Percentiles rank a stretch among this genome's conserved stretches.
These are phyloP conservation scores for Parapristionchus giblindavisi DNA, from an alignment of 2,888 invertebrate species.

Conservation along the genomic window DNA sequence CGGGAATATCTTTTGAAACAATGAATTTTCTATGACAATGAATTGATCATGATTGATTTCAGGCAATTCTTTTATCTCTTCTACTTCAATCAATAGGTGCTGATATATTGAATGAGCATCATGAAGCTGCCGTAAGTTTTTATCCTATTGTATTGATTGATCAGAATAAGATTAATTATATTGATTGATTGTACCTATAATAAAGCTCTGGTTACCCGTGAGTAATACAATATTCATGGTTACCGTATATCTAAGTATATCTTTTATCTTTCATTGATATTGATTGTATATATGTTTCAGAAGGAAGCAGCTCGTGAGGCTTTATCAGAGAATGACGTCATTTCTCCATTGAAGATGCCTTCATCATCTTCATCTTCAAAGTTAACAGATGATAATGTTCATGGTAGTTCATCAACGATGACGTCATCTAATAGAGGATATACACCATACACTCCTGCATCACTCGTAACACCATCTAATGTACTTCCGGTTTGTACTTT, in stretches of 20 bases:
- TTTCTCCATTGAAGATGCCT: constrained; percentile 32
- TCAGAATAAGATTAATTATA: no score
- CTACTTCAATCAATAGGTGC: constrained; percentile 92
- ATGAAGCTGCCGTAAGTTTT: constrained; percentile 71
- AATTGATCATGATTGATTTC: constrained; percentile 75
- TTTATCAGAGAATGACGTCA: constrained; percentile 15
- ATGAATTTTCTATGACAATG: neutral
- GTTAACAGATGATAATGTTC: no score
- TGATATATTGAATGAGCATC: constrained; percentile 77
- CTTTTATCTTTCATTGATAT: neutral
- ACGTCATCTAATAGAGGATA: neutral
- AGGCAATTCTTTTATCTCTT: constrained; percentile 91
- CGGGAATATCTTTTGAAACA: no score
- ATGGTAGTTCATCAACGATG: no score
- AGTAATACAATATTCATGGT: no score
- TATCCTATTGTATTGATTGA: no score
- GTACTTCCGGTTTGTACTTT: no score
- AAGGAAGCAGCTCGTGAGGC: constrained; percentile 32
- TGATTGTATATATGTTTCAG: neutral
- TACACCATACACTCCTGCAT: constrained; percentile 1
- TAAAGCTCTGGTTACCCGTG: no score
- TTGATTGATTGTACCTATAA: no score
- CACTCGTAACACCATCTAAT: no score
- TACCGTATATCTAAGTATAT: neutral
- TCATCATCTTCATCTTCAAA: neutral